phyloP scores from a whole-genome alignment of 2,888 invertebrate genomes.

The Abscondita cerata region DNA sequence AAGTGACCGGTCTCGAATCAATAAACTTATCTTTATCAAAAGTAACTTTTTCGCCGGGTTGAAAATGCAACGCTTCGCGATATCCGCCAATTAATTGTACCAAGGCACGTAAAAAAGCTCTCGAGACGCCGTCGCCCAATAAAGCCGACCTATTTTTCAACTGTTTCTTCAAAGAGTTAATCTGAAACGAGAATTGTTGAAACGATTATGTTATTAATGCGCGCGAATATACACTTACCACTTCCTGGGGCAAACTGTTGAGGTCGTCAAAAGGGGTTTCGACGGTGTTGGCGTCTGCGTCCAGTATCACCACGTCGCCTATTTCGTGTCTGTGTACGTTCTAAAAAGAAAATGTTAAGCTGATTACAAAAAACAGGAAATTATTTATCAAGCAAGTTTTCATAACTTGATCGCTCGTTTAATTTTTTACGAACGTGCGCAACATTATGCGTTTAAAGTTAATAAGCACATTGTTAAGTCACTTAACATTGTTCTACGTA shows the following conservation, averaged over 20 bases:
- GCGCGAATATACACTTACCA: slow-evolving; percentile 65
- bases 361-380: too few relatives aligned
- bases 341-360: slow-evolving; percentile 57
- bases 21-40: slow-evolving; percentile 90
- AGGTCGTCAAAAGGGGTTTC: slow-evolving; percentile 90
- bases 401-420: too few relatives aligned
- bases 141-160: slow-evolving; percentile 77
- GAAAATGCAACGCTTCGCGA: slow-evolving; percentile 84
- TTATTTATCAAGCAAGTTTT: too few relatives aligned
- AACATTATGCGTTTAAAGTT: too few relatives aligned
- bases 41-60: slow-evolving; percentile 76
- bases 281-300: slow-evolving; percentile 89
- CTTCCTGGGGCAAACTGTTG: slow-evolving; percentile 86
- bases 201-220: neutral
- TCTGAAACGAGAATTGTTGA: slow-evolving; percentile 60
- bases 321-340: slow-evolving; percentile 81
- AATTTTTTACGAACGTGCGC: too few relatives aligned
- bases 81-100: slow-evolving; percentile 96
- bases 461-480: too few relatives aligned
- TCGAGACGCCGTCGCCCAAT: slow-evolving; percentile 90
- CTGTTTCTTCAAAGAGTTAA: slow-evolving; percentile 75
- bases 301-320: slow-evolving; percentile 92
- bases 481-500: too few relatives aligned
- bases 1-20: slow-evolving; percentile 79
- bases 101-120: slow-evolving; percentile 89